Evolutionary conservation across 2,888 invertebrate species (phyloP), one percentile per base, ranked within the genome.

Genomic region (Ectemnius cavifrons): DNA sequence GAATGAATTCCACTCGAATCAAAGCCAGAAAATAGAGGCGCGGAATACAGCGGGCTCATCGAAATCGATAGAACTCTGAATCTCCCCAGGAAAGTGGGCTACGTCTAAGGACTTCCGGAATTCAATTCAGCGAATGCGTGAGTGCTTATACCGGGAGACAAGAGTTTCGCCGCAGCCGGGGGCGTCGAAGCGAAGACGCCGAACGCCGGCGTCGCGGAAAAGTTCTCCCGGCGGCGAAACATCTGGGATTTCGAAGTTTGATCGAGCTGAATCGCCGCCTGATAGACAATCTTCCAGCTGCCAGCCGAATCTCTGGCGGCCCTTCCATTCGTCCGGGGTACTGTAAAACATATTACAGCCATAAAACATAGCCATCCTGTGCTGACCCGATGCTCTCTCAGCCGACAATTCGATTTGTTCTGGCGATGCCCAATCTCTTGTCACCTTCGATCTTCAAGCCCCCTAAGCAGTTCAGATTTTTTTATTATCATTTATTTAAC

Each of bases 81-180:
- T 69, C 78, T 66, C 52, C 49, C 49, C 16, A 27, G 64, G 60
- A 58, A 67, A 67, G 63, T 81, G 11, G 5, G 82, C 67, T 81
- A 77, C 79, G 74, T 72, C 73, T 76, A 77, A 81, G 82, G 76
- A 76, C 63, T 67, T 71, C 37, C 73, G 73, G 64, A 74, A 82
- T 82, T 82, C 82, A 82, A 82, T 82, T 82, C 75, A 65, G 65
- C 63, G 69, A 82, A 83, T 83, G 83, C 81, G 78, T 75, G 71
- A 78, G 83, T 37, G 11, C 83, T 82, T 83, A 83, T 73, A 83
- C 78, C 83, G 81, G 81, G 80, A 83, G 81, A 83, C 83, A 83
- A 78, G 81, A 81, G 83, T 78, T 74, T 75, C 37, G 49, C 23
- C 23, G 23, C 3, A 57, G 78, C 71, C 56, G 71, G 62, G 66